A percentile compares a stretch with the other conserved stretches of the same genome.
Evolutionary conservation across 2,888 invertebrate species (phyloP).

Genomic region (Orthonychiurus folsomi): DNA sequence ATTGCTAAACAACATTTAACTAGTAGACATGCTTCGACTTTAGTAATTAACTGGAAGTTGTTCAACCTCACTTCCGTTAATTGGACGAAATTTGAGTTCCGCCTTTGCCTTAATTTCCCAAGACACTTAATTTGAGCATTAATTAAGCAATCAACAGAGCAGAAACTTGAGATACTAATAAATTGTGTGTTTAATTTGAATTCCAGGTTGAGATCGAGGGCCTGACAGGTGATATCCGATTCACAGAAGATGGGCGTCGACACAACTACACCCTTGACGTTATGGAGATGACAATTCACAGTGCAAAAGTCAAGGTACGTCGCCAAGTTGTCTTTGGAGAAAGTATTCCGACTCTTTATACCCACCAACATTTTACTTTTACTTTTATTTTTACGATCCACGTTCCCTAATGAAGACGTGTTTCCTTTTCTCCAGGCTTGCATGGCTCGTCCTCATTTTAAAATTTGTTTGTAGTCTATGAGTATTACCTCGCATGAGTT

Average conservation of each 20-base stretch:
- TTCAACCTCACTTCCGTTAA: neutral
- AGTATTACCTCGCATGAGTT: neutral
- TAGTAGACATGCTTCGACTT: too few species aligned
- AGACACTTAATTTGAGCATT: too few species aligned
- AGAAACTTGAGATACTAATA: neutral
- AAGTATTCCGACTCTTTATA: neutral
- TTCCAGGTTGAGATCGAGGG: constrained; percentile 80
- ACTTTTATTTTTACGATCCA: neutral
- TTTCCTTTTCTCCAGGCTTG: neutral
- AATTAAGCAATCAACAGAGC: too few species aligned
- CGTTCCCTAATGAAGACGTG: neutral
- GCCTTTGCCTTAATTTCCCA: neutral
- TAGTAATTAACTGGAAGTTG: too few species aligned
- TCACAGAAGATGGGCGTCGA: constrained; percentile 79
- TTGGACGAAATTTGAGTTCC: neutral
- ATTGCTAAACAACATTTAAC: too few species aligned
- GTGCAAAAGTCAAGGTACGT: constrained; percentile 74
- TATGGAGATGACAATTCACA: constrained; percentile 87
- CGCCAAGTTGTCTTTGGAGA: too few species aligned
- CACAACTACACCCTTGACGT: constrained; percentile 82
- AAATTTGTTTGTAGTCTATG: neutral
- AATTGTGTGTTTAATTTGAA: neutral
- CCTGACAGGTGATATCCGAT: constrained; percentile 79
- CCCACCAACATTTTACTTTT: too few species aligned
- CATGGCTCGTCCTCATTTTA: neutral